Evolutionary conservation across 2,113 vertebrate species (phyloP).

Genomic region (Podocnemis expansa): DNA sequence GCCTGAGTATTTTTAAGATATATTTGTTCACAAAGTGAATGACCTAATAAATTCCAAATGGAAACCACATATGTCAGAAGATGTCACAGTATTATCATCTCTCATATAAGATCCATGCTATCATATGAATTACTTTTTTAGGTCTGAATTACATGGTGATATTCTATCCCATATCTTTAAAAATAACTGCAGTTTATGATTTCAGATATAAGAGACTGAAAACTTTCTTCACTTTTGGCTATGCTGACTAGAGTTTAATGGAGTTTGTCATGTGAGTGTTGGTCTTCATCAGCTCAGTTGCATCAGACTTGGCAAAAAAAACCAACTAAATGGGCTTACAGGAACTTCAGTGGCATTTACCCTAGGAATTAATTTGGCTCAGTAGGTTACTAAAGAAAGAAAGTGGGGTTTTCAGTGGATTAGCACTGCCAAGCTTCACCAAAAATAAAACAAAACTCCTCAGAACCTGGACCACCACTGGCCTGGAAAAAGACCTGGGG

Average conservation of each 20-base stretch:
- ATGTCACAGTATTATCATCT: not conserved
- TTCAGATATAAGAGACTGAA: not conserved
- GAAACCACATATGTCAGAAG: not conserved
- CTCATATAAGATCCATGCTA: not conserved
- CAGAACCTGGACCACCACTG: too few relatives aligned
- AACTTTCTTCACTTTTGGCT: not conserved
- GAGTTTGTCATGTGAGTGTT: not conserved
- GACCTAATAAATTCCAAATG: conserved; percentile 14
- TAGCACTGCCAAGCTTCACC: not conserved
- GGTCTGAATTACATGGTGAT: not conserved
- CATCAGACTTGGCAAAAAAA: not conserved
- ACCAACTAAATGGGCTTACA: not conserved
- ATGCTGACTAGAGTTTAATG: not conserved
- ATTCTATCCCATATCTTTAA: not conserved
- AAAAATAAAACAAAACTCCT: not conserved
- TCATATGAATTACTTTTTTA: not conserved
- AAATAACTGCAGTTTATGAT: not conserved
- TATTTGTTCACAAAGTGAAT: not conserved
- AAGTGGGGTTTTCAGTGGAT: not conserved
- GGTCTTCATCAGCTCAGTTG: not conserved
- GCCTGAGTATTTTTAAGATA: not conserved
- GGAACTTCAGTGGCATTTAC: not conserved
- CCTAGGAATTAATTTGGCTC: not conserved
- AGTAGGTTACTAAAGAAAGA: not conserved
- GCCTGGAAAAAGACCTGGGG: too few relatives aligned